Conservation (phyloP, 35 echinoderm and acorn worm genomes). For the Heliocidaris tuberculata region DNA sequence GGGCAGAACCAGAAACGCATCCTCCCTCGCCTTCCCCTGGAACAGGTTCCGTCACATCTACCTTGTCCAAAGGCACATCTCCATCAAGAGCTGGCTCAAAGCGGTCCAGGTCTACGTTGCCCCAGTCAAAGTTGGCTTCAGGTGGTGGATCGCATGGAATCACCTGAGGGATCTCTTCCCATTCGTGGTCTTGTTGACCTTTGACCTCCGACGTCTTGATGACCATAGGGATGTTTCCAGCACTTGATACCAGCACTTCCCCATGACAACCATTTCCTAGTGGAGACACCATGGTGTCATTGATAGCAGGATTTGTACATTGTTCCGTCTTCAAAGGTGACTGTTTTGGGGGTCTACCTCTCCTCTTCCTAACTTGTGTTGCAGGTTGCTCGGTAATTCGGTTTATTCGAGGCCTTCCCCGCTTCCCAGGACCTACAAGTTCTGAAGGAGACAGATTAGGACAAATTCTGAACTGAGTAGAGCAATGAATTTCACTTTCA, state of each 20-base stretch:
- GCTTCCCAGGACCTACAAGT: background rate
- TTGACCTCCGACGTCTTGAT: background rate
- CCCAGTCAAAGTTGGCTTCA: background rate
- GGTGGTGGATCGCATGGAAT: slow-evolving; percentile 16
- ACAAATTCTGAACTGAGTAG: background rate
- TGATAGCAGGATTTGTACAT: background rate
- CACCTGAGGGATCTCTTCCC: background rate
- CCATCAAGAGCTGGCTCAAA: background rate
- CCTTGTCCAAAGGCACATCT: background rate
- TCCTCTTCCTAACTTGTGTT: background rate
- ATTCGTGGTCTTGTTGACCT: background rate
- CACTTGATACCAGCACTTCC: slow-evolving; percentile 20
- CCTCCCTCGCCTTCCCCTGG: background rate
- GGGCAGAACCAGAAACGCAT: slow-evolving; percentile 7
- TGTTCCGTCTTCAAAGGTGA: background rate
- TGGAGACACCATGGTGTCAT: background rate
- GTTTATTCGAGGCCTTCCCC: too few species aligned
- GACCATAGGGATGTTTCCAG: slow-evolving; percentile 11
- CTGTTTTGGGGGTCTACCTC: background rate
- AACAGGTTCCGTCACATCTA: background rate
- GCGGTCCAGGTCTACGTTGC: background rate
- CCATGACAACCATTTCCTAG: background rate
- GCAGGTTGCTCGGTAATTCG: background rate
- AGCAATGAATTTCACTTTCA: background rate
- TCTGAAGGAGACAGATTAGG: background rate